phyloP scores from a whole-genome alignment of 1,140 invertebrate species.

The Latrodectus geometricus region DNA sequence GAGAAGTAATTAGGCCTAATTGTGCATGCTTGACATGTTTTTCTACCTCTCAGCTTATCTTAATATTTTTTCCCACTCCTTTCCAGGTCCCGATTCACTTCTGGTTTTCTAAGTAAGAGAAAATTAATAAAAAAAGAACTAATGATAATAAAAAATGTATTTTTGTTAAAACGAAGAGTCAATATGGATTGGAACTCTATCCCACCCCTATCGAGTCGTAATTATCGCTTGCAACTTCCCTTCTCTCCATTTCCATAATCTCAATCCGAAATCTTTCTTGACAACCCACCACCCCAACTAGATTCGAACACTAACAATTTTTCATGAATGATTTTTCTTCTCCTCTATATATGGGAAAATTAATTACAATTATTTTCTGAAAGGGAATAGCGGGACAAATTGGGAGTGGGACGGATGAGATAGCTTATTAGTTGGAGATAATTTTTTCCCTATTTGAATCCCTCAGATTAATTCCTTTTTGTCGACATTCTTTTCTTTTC shows the following conservation, averaged over 20 bases:
- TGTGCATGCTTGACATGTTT: conserved; percentile 60
- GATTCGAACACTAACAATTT: conserved; percentile 19
- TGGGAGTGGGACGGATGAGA: not conserved
- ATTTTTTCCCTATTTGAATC: conserved; percentile 18
- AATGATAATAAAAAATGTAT: conserved; percentile 24
- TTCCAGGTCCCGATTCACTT: not conserved
- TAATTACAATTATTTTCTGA: conserved; percentile 40
- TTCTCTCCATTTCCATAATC: conserved; percentile 23
- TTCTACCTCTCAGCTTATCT: conserved; percentile 8
- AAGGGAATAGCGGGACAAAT: conserved; percentile 37
- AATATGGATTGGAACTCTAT: conserved; percentile 37
- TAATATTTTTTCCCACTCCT: conserved; percentile 24
- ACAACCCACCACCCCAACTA: not conserved
- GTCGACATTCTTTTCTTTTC: not conserved
- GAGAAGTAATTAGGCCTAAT: conserved; percentile 60
- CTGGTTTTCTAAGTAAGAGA: conserved; percentile 5
- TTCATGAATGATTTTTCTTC: conserved; percentile 45
- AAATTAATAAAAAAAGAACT: conserved; percentile 33
- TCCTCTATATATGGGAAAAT: conserved; percentile 23
- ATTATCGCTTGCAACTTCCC: conserved; percentile 35
- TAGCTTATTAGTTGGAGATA: conserved; percentile 14
- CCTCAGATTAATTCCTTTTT: not conserved
- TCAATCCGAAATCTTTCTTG: conserved; percentile 29
- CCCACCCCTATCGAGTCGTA: conserved; percentile 2
- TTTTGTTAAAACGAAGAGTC: conserved; percentile 57